These are phyloP conservation scores for Tenualosa ilisha DNA, from an alignment of 2,797 vertebrate species.

Conservation along the genomic window DNA sequence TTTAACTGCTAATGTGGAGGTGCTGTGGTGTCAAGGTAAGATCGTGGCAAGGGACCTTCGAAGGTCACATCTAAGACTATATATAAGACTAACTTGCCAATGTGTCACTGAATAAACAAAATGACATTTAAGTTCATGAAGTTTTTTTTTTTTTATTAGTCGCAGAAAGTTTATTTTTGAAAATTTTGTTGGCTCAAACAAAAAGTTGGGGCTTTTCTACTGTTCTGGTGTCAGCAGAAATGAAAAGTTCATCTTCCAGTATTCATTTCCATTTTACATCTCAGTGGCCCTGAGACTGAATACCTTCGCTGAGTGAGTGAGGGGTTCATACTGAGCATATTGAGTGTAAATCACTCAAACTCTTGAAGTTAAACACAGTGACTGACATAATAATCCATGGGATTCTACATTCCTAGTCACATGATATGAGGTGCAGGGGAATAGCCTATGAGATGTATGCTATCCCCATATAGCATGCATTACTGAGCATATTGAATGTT, in stretches of 20 bases:
- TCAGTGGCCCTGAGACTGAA: background rate
- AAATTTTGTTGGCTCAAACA: background rate
- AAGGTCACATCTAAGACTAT: background rate
- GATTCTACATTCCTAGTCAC: background rate
- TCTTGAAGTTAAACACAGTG: background rate
- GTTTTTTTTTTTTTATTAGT: background rate
- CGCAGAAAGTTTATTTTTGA: too few relatives aligned
- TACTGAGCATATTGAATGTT: background rate
- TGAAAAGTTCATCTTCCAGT: background rate
- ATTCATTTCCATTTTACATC: background rate
- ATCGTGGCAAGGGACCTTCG: background rate
- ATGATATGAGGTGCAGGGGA: background rate
- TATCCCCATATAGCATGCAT: background rate
- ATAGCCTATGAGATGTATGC: background rate
- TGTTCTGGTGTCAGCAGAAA: background rate
- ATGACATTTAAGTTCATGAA: background rate
- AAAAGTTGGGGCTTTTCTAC: background rate
- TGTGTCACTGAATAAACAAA: background rate
- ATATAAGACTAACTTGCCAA: background rate
- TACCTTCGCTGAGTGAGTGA: background rate
- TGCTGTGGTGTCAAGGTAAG: constrained; percentile 1
- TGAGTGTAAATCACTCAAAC: background rate
- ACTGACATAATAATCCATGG: background rate
- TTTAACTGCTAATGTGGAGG: background rate
- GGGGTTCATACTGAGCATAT: background rate